Percentiles rank a stretch among this genome's conserved stretches.
Evolutionary conservation across 2,113 vertebrate genomes (phyloP).

Genomic region (Oreochromis tanganicae): DNA sequence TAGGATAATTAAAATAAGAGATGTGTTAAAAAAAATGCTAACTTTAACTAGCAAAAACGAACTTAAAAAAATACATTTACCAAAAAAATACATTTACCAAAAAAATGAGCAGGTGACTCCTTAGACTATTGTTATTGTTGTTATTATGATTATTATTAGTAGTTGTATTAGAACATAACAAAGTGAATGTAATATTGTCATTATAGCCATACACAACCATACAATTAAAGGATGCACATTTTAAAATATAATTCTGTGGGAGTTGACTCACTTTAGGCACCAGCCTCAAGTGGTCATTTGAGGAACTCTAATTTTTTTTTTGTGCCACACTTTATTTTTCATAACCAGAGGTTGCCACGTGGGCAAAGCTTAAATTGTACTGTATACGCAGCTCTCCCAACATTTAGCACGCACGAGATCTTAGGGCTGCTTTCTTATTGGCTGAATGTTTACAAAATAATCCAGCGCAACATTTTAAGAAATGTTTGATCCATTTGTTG

Average conservation of each 20-base stretch:
- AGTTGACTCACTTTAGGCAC: neutral
- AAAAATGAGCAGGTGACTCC: neutral
- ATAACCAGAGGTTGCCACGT: accelerated
- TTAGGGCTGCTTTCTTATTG: neutral
- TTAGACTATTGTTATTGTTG: neutral
- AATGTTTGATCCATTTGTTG: neutral
- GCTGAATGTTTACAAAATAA: neutral
- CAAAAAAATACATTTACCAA: neutral
- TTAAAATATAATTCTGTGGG: neutral
- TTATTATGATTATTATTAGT: neutral
- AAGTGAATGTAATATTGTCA: accelerated
- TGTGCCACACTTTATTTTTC: neutral
- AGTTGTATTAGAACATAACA: neutral
- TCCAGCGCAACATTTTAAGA: neutral
- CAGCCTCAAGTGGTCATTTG: neutral
- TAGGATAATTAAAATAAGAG: neutral
- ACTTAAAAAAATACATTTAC: neutral
- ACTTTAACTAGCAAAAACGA: accelerated
- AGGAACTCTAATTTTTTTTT: neutral
- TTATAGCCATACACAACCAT: neutral
- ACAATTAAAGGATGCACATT: neutral
- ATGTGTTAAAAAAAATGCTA: neutral
- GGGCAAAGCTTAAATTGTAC: neutral
- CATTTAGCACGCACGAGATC: neutral
- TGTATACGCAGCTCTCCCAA: accelerated